Conservation (phyloP, 1,140 invertebrate genomes). For the Aphidius ervi region DNA sequence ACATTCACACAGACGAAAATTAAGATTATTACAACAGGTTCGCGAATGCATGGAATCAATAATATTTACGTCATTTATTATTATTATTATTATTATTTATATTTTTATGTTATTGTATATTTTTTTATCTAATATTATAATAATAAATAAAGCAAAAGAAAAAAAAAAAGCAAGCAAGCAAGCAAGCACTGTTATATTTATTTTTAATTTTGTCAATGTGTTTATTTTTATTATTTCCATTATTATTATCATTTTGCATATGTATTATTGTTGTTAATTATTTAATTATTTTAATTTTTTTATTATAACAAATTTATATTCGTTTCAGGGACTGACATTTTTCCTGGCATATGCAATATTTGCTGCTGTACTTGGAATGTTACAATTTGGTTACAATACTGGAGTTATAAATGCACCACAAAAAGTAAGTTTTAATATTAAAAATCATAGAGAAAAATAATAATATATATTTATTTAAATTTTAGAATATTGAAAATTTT, state of each 20-base stretch:
- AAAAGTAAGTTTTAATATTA: constrained; percentile 54
- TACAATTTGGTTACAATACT: constrained; percentile 98
- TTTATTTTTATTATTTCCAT: constrained; percentile 16
- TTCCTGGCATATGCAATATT: constrained; percentile 89
- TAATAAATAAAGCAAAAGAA: background rate
- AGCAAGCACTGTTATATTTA: constrained; percentile 6
- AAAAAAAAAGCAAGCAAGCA: too few species aligned
- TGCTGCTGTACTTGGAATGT: constrained; percentile 91
- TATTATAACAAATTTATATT: constrained; percentile 8
- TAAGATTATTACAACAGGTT: constrained; percentile 84
- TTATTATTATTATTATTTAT: constrained; percentile 19
- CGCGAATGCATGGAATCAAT: constrained; percentile 27
- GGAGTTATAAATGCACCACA: constrained; percentile 97
- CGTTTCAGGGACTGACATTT: constrained; percentile 80
- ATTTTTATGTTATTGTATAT: constrained; percentile 17
- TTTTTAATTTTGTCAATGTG: constrained; percentile 18
- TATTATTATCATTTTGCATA: constrained; percentile 7
- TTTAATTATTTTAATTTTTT: background rate
- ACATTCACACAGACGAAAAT: constrained; percentile 79
- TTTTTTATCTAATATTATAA: constrained; percentile 14
- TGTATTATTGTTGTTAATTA: constrained; percentile 1
- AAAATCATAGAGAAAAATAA: background rate
- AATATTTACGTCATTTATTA: constrained; percentile 18
- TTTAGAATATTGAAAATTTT: constrained; percentile 85
- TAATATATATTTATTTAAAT: constrained; percentile 25